Percentiles rank a stretch among this genome's conserved stretches.
phyloP scores from a whole-genome alignment of 2,797 vertebrate species.

The Diplodus puntazzo region DNA sequence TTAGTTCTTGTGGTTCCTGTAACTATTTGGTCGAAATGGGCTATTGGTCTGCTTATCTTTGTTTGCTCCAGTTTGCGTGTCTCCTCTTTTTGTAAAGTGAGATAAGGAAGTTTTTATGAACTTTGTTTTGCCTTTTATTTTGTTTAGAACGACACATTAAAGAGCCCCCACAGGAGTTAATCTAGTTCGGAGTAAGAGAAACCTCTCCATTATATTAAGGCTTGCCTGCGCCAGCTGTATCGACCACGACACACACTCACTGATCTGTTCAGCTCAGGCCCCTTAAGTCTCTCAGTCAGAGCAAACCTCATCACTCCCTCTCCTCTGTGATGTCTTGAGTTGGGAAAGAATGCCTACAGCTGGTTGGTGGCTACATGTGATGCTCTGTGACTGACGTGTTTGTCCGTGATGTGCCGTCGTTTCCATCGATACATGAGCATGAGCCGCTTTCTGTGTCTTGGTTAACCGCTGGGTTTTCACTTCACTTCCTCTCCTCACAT shows the following conservation, averaged over 20 bases:
- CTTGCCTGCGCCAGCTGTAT: conserved; percentile 55
- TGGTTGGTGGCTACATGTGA: conserved; percentile 73
- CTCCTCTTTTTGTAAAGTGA: conserved; percentile 30
- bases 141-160: conserved; percentile 48
- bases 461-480: conserved; percentile 67
- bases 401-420: conserved; percentile 80
- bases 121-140: conserved; percentile 60
- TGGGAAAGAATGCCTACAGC: conserved; percentile 78
- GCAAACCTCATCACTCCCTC: conserved; percentile 60
- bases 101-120: conserved; percentile 29
- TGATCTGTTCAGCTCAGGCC: conserved; percentile 74
- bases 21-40: conserved; percentile 17
- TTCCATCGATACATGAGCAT: conserved; percentile 83
- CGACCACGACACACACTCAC: conserved; percentile 62
- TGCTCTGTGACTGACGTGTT: conserved; percentile 78
- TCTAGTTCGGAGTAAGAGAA: conserved; percentile 45
- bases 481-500: conserved; percentile 41
- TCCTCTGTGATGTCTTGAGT: conserved; percentile 74
- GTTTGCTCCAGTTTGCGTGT: conserved; percentile 41
- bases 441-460: conserved; percentile 87
- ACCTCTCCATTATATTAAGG: conserved; percentile 37
- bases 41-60: conserved; percentile 23
- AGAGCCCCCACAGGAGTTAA: conserved; percentile 38
- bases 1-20: conserved; percentile 39
- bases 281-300: conserved; percentile 56